These are phyloP conservation scores for Idaea biselata DNA, from an alignment of 2,888 invertebrate species.

Conservation along the genomic window DNA sequence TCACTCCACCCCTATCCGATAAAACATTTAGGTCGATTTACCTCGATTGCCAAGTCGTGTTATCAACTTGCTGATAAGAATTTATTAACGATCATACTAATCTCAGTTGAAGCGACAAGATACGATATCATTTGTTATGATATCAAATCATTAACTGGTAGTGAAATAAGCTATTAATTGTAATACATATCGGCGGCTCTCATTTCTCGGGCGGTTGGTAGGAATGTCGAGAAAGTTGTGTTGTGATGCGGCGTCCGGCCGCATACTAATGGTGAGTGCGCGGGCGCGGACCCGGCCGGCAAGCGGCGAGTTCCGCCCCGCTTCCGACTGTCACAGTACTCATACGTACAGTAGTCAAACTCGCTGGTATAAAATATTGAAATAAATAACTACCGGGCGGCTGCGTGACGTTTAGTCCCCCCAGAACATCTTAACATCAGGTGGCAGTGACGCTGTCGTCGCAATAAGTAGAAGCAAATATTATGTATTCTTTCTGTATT, in stretches of 20 bases:
- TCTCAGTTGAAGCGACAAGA: neutral
- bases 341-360: too few relatives aligned
- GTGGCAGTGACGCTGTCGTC: too few relatives aligned
- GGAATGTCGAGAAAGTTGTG: constrained; percentile 80
- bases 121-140: constrained; percentile 2
- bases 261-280: constrained; percentile 71
- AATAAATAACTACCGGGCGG: too few relatives aligned
- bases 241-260: constrained; percentile 50
- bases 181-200: constrained; percentile 59
- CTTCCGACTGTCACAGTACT: constrained; percentile 21
- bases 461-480: too few relatives aligned
- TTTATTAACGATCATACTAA: neutral
- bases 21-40: neutral
- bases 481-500: too few relatives aligned
- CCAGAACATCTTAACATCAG: too few relatives aligned
- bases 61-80: neutral
- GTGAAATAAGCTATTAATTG: constrained; percentile 32
- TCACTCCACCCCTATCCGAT: too few relatives aligned
- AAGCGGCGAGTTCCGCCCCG: constrained; percentile 26
- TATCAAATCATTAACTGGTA: constrained; percentile 19
- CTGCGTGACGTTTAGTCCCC: too few relatives aligned
- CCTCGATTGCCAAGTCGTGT: neutral
- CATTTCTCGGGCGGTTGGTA: constrained; percentile 72
- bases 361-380: too few relatives aligned
- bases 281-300: constrained; percentile 28